Conservation (phyloP, 2,888 invertebrate genomes). For the Coecobrya sp. region DNA sequence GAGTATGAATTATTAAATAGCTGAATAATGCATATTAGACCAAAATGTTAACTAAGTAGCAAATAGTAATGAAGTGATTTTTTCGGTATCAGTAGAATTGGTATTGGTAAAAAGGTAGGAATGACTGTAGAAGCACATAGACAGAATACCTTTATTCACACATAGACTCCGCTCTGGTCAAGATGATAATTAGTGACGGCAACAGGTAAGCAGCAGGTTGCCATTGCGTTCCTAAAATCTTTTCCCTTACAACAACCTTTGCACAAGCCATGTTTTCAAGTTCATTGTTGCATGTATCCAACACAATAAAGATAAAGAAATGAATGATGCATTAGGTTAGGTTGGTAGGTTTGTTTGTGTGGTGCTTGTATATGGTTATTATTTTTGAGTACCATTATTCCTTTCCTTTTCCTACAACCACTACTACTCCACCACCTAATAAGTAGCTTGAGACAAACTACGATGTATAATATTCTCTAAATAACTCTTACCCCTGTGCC, state of each 20-base stretch:
- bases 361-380: background rate
- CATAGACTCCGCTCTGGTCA: conserved; percentile 16
- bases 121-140: background rate
- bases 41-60: background rate
- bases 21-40: conserved; percentile 44
- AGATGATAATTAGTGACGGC: conserved; percentile 74
- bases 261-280: conserved; percentile 9
- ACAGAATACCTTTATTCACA: conserved; percentile 4
- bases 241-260: conserved; percentile 29
- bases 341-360: background rate
- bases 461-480: background rate
- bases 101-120: background rate
- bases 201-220: conserved; percentile 76
- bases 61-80: background rate
- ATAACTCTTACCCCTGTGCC: background rate
- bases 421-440: background rate
- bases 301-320: conserved; percentile 5
- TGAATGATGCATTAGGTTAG: background rate
- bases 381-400: conserved; percentile 35
- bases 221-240: conserved; percentile 57
- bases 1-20: conserved; percentile 42
- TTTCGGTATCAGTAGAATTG: conserved; percentile 14
- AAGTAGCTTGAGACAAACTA: conserved; percentile 2
- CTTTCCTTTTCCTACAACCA: background rate
- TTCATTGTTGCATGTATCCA: conserved; percentile 5